Base-by-base conservation (phyloP, 2,888 invertebrate species). In the Drosophila mimetica region DNA sequence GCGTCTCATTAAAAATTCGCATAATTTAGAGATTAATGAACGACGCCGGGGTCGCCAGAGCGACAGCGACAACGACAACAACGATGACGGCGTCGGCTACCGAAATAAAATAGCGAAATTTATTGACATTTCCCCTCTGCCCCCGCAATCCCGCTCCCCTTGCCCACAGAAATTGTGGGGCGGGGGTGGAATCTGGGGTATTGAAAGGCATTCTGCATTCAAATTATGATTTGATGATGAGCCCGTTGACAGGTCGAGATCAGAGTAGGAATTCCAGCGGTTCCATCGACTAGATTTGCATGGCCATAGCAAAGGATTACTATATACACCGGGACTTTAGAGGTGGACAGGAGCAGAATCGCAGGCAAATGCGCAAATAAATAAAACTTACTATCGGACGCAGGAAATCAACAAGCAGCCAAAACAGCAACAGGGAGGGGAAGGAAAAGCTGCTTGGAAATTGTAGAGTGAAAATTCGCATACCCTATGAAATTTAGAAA, bases 11-110 rank as follows among this genome's bases (percentile, higher is more conserved):
- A 88, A 85, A 88, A 85, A 85, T 88, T 85, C 85, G 88, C 85
- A 88, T 85, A 85, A 88, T 86, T 85, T 88, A 88, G 79, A 88
- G 87, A 86, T 88, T 88, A 85, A 85, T 88, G 88, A 85, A 85
- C 88, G 84, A 83, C 70, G 50, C 25, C 69, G 81, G 79, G 78
- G 78, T 84, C 81, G 80, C 59, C 41, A 48, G 54, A 60, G 51
- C 60, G 51, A 48, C 55, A 47, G 8, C 70, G 46, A 71, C 65
- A 55, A 51, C 42, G 42, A 61, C 39, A 48, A 58, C 57, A 55
- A 52, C 60, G 58, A 67, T 52, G 48, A 44, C 60, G 74, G 72
- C 64, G 64, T 50, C 44, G 51, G 88, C 84, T 89, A 85, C 89
- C 79, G 89, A 84, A 84, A 80, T 79, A 87, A 88, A 86, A 87